Percentiles rank a stretch among this genome's conserved stretches.
These are phyloP conservation scores for Anthonomus grandis DNA, from an alignment of 1,140 invertebrate species.

Conservation along the genomic window DNA sequence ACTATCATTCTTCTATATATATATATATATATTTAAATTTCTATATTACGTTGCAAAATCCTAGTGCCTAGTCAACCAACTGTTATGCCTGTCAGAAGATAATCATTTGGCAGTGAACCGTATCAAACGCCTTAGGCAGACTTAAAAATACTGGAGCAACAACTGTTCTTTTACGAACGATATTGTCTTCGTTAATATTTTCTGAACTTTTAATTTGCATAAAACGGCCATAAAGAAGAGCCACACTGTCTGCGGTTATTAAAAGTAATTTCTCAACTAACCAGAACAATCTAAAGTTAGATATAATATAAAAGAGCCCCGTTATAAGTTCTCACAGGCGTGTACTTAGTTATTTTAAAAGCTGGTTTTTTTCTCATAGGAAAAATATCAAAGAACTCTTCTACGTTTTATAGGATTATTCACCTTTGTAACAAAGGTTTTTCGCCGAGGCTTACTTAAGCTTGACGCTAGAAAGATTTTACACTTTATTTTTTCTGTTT, in stretches of 20 bases:
- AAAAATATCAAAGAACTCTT: neutral
- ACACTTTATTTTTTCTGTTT: neutral
- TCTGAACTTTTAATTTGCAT: neutral
- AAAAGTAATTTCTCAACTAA: neutral
- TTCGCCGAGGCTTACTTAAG: neutral
- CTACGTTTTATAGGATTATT: slow-evolving; percentile 5
- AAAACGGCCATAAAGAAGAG: neutral
- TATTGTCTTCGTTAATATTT: neutral
- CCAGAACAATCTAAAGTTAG: neutral
- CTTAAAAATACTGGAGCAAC: neutral
- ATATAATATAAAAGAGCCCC: neutral
- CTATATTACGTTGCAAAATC: too few species aligned
- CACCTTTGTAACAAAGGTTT: slow-evolving; percentile 5
- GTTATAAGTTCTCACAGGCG: neutral
- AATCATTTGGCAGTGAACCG: neutral
- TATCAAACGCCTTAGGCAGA: neutral
- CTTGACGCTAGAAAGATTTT: neutral
- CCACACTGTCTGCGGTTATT: neutral
- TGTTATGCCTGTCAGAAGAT: too few species aligned
- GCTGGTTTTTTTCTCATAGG: slow-evolving; percentile 4
- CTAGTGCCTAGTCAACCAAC: too few species aligned
- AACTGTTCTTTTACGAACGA: neutral
- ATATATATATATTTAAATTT: neutral
- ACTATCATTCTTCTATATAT: neutral
- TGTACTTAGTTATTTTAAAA: neutral